Percentiles rank a stretch among this genome's conserved stretches.
Evolutionary conservation across 1,140 invertebrate genomes (phyloP).

Genomic region (Sesamia nonagrioides): DNA sequence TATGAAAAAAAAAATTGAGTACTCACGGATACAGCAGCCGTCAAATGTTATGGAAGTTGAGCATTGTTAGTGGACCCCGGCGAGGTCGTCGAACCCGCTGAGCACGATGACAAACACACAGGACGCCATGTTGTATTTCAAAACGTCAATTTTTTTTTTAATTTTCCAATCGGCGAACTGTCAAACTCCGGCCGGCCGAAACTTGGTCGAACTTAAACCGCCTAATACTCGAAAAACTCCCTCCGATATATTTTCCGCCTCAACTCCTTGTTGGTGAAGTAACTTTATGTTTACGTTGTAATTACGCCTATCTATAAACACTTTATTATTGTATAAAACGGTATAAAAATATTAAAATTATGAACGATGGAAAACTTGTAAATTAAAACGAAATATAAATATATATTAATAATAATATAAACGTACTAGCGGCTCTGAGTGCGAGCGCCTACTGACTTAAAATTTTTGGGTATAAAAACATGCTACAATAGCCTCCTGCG

Average conservation of each 20-base stretch:
- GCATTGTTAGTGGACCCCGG: conserved; percentile 73
- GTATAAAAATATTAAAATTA: conserved; percentile 88
- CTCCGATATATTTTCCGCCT: conserved; percentile 31
- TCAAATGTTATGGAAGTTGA: conserved; percentile 85
- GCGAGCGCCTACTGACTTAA: conserved; percentile 87
- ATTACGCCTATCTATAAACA: conserved; percentile 85
- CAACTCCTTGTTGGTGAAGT: conserved; percentile 39
- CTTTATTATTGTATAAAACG: conserved; percentile 85
- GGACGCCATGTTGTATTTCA: conserved; percentile 80
- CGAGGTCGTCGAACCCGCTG: conserved; percentile 76
- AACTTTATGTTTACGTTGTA: conserved; percentile 67
- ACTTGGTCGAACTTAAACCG: conserved; percentile 72
- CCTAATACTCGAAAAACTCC: conserved; percentile 37
- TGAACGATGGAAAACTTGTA: conserved; percentile 87
- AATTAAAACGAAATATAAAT: conserved; percentile 87
- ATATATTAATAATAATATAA: conserved; percentile 87
- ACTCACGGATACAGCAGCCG: conserved; percentile 84
- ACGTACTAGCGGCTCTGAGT: conserved; percentile 85
- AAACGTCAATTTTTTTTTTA: conserved; percentile 82
- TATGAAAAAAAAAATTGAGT: conserved; percentile 51
- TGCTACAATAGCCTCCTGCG: conserved; percentile 84
- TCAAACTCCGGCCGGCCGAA: conserved; percentile 74
- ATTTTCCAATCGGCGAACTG: conserved; percentile 76
- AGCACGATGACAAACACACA: conserved; percentile 75
- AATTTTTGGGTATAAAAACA: conserved; percentile 88